phyloP scores from a whole-genome alignment of 2,888 invertebrate genomes.

The Syritta pipiens region DNA sequence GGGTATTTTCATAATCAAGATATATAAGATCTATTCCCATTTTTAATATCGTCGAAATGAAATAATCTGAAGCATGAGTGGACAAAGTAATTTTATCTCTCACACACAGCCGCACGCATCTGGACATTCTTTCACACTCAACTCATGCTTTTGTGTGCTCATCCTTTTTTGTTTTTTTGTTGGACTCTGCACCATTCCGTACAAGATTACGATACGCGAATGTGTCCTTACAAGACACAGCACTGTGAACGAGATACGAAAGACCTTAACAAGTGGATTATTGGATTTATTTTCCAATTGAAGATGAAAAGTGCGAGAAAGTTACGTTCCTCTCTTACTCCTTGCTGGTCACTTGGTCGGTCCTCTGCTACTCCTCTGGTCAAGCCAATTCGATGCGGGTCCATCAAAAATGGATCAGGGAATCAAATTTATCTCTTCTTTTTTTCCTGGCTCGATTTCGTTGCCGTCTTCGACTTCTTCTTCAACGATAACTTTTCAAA shows the following conservation, averaged over 20 bases:
- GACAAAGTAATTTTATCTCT: constrained; percentile 46
- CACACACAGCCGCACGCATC: constrained; percentile 3
- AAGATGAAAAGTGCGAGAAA: constrained; percentile 12
- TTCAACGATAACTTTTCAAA: constrained; percentile 50
- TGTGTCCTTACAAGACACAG: too few species aligned
- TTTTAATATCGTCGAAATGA: constrained; percentile 51
- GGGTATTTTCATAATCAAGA: constrained; percentile 31
- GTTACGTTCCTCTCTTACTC: too few species aligned
- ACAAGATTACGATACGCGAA: not conserved
- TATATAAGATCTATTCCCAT: constrained; percentile 6
- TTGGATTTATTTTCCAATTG: constrained; percentile 67
- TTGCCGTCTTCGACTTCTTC: not conserved
- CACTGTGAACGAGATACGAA: constrained; percentile 37
- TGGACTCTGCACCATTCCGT: too few species aligned
- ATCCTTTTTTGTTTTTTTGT: not conserved
- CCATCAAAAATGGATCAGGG: constrained; percentile 58
- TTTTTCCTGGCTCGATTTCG: constrained; percentile 11
- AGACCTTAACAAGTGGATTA: constrained; percentile 65
- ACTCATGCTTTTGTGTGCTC: not conserved
- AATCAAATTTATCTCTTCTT: constrained; percentile 62
- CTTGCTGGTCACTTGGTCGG: too few species aligned
- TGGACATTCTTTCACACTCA: constrained; percentile 29
- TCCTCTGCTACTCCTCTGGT: not conserved
- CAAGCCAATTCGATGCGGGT: constrained; percentile 33
- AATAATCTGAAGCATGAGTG: constrained; percentile 48